Conservation (phyloP, 1,140 invertebrate genomes). For the Aphis craccivora region DNA sequence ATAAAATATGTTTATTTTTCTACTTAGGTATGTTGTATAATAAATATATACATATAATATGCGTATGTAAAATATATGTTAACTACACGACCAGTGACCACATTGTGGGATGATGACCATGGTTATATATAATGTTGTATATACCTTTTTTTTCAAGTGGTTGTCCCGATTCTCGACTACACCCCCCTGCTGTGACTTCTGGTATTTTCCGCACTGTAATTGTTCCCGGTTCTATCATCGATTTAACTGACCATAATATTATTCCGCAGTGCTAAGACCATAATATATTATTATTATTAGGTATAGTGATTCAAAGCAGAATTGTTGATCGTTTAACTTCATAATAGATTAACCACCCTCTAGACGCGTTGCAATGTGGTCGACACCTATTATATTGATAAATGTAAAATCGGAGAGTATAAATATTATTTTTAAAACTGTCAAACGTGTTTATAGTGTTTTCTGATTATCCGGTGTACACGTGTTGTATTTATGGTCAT, state of each 20-base stretch:
- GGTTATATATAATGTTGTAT: background rate
- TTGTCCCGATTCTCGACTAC: background rate
- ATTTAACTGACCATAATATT: constrained; percentile 22
- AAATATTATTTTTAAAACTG: constrained; percentile 10
- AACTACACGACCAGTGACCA: background rate
- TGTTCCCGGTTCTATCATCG: background rate
- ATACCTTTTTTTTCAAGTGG: background rate
- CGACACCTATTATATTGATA: background rate
- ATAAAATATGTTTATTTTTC: background rate
- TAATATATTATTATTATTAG: background rate
- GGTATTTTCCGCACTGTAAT: background rate
- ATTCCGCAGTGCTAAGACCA: background rate
- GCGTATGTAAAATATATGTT: background rate
- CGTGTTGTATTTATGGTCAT: background rate
- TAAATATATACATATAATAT: no score
- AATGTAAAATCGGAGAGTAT: no score
- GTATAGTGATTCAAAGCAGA: constrained; percentile 1
- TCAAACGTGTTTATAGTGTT: background rate
- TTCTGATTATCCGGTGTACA: background rate
- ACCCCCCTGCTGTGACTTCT: background rate
- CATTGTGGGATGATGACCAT: constrained; percentile 19
- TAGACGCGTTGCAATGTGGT: background rate
- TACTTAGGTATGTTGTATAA: background rate
- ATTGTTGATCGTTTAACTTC: background rate
- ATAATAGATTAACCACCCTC: background rate